Evolutionary conservation across 1,140 invertebrate species (phyloP), one percentile per base, ranked within the genome.

Genomic region (Drosophila rufa): DNA sequence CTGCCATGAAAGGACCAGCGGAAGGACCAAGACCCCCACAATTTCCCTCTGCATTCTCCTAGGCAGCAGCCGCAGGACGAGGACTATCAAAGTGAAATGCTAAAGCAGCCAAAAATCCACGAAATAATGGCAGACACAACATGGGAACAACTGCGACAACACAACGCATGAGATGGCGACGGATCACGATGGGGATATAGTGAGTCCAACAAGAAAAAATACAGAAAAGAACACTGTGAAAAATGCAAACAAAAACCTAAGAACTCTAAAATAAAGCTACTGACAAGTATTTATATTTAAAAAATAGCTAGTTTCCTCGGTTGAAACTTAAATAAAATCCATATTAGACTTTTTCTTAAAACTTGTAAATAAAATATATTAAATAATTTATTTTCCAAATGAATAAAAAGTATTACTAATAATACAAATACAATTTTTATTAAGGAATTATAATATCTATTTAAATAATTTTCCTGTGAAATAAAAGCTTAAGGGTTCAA

Each of bases 41-140:
- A 30, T 17, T 1, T 30, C 12, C 25, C 17, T 17, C 9, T n/a
- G 27, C 46, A 42, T 47, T 33, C 38, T 22, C 14, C 38, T 19
- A 36, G 58, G 47, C 53, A 33, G 36, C 62, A 2, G 8, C 46
- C 46, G 36, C 56, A 42, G 55, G 59, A 57, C 43, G 36, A 70
- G 48, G 84, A 89, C 84, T 90, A 90, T 90, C 85, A 90, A 90
- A 90, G 85, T 90, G 85, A 90, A 90, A 90, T 90, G 85, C 85
- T 90, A 90, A 90, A 90, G 85, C 85, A 90, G 81, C 85, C 84
- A 87, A 85, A 90, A 90, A 90, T 90, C 85, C 85, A 90, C 85
- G 79, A 90, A 90, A 90, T 90, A 90, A 90, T 90, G 85, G 85
- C 81, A 81, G 69, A 90, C 81, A 85, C 80, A 90, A 90, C 85